phyloP scores from a whole-genome alignment of 2,888 invertebrate species.

The Poecilus cupreus region DNA sequence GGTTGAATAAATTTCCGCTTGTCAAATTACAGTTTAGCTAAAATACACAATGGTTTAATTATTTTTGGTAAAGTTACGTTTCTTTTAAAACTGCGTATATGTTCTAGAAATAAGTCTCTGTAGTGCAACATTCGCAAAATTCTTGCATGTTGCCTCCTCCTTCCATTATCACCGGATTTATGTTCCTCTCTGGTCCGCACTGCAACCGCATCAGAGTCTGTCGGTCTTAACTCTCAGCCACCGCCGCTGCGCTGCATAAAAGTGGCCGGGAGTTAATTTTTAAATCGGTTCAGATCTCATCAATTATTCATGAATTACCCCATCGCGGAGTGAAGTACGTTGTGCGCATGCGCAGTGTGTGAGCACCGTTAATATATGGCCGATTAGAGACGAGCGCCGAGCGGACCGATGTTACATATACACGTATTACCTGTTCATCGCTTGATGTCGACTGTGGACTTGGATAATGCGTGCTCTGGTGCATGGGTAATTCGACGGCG shows the following conservation, averaged over 20 bases:
- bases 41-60: no score
- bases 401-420: conserved; percentile 9
- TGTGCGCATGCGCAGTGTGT: not conserved
- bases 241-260: not conserved
- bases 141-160: not conserved
- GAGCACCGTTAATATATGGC: conserved; percentile 41
- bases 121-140: not conserved
- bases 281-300: conserved; percentile 56
- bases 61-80: no score
- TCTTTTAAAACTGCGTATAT: no score
- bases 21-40: no score
- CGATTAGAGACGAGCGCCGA: conserved; percentile 16
- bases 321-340: conserved; percentile 16
- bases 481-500: not conserved
- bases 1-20: no score
- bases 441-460: not conserved
- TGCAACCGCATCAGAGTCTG: conserved; percentile 19
- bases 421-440: conserved; percentile 32
- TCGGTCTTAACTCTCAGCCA: not conserved
- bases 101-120: no score
- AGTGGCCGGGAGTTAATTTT: conserved; percentile 51
- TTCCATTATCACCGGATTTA: conserved; percentile 13
- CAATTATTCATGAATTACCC: conserved; percentile 57
- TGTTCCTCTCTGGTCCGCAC: not conserved
- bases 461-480: conserved; percentile 23